A percentile compares a stretch with the other conserved stretches of the same genome.
phyloP scores from a whole-genome alignment of 1,140 invertebrate genomes.

The Laodelphax striatellus region DNA sequence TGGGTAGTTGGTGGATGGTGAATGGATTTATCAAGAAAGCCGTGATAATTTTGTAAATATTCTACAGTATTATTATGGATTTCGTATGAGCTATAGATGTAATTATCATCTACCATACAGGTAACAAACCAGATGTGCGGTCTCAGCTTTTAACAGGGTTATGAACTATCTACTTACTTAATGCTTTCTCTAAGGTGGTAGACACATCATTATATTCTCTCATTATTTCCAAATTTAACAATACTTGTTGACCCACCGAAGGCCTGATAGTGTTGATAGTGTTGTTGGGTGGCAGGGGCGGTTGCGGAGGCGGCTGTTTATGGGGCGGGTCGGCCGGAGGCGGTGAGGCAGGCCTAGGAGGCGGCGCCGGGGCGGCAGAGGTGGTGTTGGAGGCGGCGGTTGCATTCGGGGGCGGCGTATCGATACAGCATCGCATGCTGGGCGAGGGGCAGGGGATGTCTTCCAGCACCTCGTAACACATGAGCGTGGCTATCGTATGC shows the following conservation, averaged over 20 bases:
- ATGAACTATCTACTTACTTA: no score
- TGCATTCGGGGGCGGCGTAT: slow-evolving; percentile 40
- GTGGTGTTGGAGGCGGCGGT: slow-evolving; percentile 14
- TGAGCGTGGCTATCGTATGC: slow-evolving; percentile 64
- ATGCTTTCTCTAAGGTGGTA: no score
- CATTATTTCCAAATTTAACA: no score
- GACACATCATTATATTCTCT: no score
- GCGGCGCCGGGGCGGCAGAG: slow-evolving; percentile 8
- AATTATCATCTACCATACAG: no score
- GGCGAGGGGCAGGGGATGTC: slow-evolving; percentile 62
- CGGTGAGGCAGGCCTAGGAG: slow-evolving; percentile 8
- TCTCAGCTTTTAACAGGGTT: no score
- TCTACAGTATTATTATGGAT: no score
- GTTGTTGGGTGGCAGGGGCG: slow-evolving; percentile 8
- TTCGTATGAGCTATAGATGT: no score
- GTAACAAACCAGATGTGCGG: no score
- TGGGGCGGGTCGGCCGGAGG: slow-evolving; percentile 5
- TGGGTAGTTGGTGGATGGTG: no score
- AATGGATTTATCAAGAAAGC: no score
- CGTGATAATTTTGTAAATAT: no score
- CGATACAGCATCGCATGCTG: slow-evolving; percentile 71
- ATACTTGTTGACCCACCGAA: slow-evolving; percentile 10
- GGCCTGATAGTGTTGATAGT: slow-evolving; percentile 21
- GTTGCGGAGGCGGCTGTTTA: slow-evolving; percentile 3
- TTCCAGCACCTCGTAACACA: slow-evolving; percentile 72